Base-by-base conservation (phyloP, 2,797 vertebrate species). In the Lates japonicus region DNA sequence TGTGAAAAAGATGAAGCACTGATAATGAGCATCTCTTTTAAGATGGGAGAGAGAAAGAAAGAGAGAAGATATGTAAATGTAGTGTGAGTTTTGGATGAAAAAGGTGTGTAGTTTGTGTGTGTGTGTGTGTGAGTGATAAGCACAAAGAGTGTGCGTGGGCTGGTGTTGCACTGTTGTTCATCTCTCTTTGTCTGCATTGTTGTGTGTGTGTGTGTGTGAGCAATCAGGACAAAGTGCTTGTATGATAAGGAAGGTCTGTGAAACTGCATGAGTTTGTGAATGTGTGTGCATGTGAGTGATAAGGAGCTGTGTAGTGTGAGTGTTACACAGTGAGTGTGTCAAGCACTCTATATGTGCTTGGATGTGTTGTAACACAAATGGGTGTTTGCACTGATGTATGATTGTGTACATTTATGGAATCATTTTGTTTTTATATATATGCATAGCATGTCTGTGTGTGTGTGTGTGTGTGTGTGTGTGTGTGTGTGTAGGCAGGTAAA, bases 401-500 rank as follows among this genome's bases (percentile, higher is more conserved):
- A 3, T 4, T 31, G 22, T 59, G 22, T 59, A 31, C 33, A 16
- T 58, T 51, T 31, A 16, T 46, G 20, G 5, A 29, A 22, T 41
- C 12, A 55, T 51, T 5, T 42, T 29, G 25, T 29, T 29, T 29
- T 29, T 29, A 29, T 29, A 29, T 29, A 17, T 63, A 6, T 29
- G 16, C 25, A 29, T 29, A 19, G 10, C 31, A 10, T 59, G 35
- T 41, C 13, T 67, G 22, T 60, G 54, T 65, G n/a, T 76, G 77
- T 60, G 46, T 64, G 57, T 77, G 39, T 61, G 75, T 61, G 72
- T 67, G 58, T 60, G 52, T 57, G 60, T 70, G 63, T 68, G 57
- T 63, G 54, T 76, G 55, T 66, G 60, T 67, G 73, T 65, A 0
- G 31, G 81, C 42, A 73, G 68, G 76, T 70, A 41, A 48, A 74